Evolutionary conservation across 2,888 invertebrate genomes (phyloP), one percentile per base, ranked within the genome.

Genomic region (Flabesymbios commensalis): DNA sequence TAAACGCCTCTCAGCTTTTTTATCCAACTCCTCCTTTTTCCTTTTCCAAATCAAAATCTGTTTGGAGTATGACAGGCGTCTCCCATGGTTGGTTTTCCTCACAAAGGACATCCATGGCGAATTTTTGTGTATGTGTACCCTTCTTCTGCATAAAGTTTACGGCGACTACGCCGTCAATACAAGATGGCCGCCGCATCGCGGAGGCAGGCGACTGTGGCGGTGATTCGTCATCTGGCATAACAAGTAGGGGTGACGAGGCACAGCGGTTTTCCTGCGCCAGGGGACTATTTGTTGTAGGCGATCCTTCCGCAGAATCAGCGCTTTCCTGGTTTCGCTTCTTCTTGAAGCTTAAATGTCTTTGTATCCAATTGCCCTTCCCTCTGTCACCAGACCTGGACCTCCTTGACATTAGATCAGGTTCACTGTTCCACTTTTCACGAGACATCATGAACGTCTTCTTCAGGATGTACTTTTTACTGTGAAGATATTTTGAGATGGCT

Each of bases 401-500:
- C 1, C 33, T 29, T 22, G 57, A 31, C 4, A 66, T 61, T 14
- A 80, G 65, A 52, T 79, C 77, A 1, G 87, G 87, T 65, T 88
- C 88, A 71, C 87, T 86, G 67, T 87, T 88, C 86, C 88, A 88
- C 19, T 76, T 70, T 26, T 74, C 72, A 3, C 73, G 60, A 4
- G 72, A 61, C 41, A 72, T 65, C 49, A 71, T 66, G 55, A 74
- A 68, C n/a, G 70, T 71, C 29, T 74, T 61, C 57, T 72, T 73
- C 42, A 76, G 72, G 59, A 75, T 70, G 64, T 76, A 78, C 33
- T 75, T 69, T 64, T 78, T 78, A 26, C 76, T 76, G 64, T 74
- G 74, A 17, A 78, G 73, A 75, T 88, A 87, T 74, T 88, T 88
- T 70, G 88, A 88, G 68, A 90, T 90, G 67, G 89, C 87, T 74